Percentiles rank a stretch among this genome's conserved stretches.
phyloP scores from a whole-genome alignment of 2,113 vertebrate genomes.

The Rhombomys opimus region DNA sequence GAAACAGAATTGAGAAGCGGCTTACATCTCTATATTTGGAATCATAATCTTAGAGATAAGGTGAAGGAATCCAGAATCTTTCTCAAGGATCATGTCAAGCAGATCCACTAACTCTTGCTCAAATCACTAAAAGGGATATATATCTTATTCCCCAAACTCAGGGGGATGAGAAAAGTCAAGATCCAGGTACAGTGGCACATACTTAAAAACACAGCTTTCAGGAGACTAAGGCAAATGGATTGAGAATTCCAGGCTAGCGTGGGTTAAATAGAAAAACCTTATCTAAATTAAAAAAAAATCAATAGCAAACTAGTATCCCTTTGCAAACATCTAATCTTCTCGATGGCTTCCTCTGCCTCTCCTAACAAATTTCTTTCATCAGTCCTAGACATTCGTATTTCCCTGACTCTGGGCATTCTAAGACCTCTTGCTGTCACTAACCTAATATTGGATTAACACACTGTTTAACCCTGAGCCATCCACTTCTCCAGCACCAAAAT shows the following conservation, averaged over 20 bases:
- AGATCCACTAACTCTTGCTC: neutral
- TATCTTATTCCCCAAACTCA: neutral
- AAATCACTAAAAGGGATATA: neutral
- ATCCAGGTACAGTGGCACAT: neutral
- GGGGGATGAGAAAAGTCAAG: neutral
- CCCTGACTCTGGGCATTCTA: neutral
- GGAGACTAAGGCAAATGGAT: neutral
- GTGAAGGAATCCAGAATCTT: neutral
- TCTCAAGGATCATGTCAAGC: neutral
- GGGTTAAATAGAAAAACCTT: neutral
- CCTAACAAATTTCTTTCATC: neutral
- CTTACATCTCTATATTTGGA: neutral
- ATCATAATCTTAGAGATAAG: neutral
- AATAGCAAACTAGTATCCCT: neutral
- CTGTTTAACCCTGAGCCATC: neutral
- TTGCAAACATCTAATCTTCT: neutral
- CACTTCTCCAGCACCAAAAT: neutral
- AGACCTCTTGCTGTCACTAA: neutral
- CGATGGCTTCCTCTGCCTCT: neutral
- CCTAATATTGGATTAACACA: neutral
- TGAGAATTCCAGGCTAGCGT: neutral
- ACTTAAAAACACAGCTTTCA: neutral
- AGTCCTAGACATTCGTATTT: neutral
- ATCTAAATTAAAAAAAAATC: neutral
- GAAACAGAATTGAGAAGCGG: constrained; percentile 34